Conservation (phyloP, 2,797 vertebrate species). For the Peromyscus melanophrys region DNA sequence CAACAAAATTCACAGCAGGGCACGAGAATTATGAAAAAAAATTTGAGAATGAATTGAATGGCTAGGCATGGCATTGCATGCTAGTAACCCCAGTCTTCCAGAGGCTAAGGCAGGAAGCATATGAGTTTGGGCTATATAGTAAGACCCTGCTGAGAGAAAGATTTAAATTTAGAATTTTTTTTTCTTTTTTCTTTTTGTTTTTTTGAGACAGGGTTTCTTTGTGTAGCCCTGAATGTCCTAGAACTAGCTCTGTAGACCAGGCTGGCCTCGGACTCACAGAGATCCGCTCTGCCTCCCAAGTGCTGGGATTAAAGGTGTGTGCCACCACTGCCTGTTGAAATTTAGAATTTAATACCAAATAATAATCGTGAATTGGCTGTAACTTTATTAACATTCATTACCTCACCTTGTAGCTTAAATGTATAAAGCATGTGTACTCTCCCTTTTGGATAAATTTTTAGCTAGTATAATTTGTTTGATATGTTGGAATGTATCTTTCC, state of each 20-base stretch:
- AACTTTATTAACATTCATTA: slow-evolving; percentile 50
- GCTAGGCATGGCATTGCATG: not conserved
- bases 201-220: not conserved
- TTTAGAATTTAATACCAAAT: slow-evolving; percentile 51
- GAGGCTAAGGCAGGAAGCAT: not conserved
- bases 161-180: not conserved
- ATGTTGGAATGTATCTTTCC: slow-evolving; percentile 53
- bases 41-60: slow-evolving; percentile 41
- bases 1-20: not conserved
- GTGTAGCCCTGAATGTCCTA: not conserved
- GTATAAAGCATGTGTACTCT: not conserved
- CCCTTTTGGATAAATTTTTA: not conserved
- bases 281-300: not conserved
- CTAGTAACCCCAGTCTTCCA: not conserved
- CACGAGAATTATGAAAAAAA: slow-evolving; percentile 18
- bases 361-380: slow-evolving; percentile 15
- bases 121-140: not conserved
- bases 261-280: not conserved
- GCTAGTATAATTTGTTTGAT: slow-evolving; percentile 11
- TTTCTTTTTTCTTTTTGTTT: not conserved
- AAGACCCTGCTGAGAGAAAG: not conserved
- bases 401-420: slow-evolving; percentile 31
- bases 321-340: not conserved
- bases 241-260: not conserved
- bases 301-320: not conserved